Base-by-base conservation (phyloP, 2,797 vertebrate species). In the Neopelma chrysocephalum region DNA sequence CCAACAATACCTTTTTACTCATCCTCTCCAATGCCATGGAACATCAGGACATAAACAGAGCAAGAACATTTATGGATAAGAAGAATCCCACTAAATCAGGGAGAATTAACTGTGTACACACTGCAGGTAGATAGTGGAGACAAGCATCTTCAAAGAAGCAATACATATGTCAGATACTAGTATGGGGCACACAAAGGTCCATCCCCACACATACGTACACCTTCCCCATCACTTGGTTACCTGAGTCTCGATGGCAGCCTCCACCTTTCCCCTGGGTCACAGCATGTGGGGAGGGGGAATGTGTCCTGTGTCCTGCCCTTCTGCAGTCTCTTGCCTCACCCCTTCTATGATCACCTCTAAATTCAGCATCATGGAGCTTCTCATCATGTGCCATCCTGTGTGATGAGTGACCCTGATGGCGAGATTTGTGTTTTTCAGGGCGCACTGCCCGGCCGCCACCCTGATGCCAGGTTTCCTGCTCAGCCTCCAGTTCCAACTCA, bases 211-310 rank as follows among this genome's bases (percentile, higher is more conserved):
- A 0, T 2, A 69, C 0, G 0, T 45, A 69, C 23, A 34, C 73
- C n/a, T 92, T 92, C 32, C 83, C 83, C 86, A 80, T 50, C 57
- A 26, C 53, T 64, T 36, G 61, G 86, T 98, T 98, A 98, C 98
- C 98, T 98, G 98, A 43, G 27, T 96, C 77, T 26, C 3, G 90
- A 57, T 56, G 93, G 68, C 32, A 64, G 60, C 13, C 54, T 91
- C 56, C 38, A 76, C 3, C 81, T 84, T 60, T 93, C 12, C 82
- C 93, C 81, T 15, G 76, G 50, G 93, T 89, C 94, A 96, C 92
- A 47, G 89, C 38, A 12, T 87, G 95, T 50, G 78, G 87, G 80
- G 97, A 95, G 26, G 96, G 91, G 36, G 97, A 94, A 42, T 26
- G 85, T 68, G 54, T 87, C 88, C 93, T 78, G 38, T 45, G 95